phyloP scores from a whole-genome alignment of 2,888 invertebrate species.

The Oxytorus armatus region DNA sequence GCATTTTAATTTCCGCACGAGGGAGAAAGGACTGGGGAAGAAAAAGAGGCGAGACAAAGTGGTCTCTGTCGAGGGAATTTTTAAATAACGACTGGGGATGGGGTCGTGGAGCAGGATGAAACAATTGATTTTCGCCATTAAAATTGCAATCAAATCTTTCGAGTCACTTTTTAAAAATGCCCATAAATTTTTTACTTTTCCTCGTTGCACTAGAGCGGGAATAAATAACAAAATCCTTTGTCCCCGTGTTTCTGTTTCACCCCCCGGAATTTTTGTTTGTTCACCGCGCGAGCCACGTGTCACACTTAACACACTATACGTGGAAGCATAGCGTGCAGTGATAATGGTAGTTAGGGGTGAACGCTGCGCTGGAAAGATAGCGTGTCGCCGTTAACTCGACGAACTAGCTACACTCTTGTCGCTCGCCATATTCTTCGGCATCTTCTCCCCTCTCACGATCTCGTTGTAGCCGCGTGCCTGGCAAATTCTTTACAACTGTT shows the following conservation, averaged over 20 bases:
- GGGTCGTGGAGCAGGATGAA: constrained; percentile 18
- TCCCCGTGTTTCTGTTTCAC: not conserved
- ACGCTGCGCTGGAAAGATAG: constrained; percentile 79
- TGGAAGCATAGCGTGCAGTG: constrained; percentile 67
- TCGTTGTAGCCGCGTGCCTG: constrained; percentile 67
- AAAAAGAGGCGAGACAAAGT: constrained; percentile 19
- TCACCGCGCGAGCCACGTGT: not conserved
- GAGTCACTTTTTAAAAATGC: too few relatives aligned
- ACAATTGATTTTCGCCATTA: too few relatives aligned
- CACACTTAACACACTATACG: constrained; percentile 33
- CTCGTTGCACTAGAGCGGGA: not conserved
- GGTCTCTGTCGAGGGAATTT: constrained; percentile 69
- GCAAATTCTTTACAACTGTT: constrained; percentile 82
- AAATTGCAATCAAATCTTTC: too few relatives aligned
- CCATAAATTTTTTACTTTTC: not conserved
- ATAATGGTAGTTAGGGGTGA: constrained; percentile 79
- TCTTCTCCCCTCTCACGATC: constrained; percentile 39
- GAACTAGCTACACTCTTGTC: constrained; percentile 62
- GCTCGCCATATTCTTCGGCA: not conserved
- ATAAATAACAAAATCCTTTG: not conserved
- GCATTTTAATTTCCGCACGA: not conserved
- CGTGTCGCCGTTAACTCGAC: constrained; percentile 65
- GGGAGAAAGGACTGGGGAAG: constrained; percentile 12
- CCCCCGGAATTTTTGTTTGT: not conserved
- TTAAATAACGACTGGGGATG: constrained; percentile 71